phyloP scores from a whole-genome alignment of 2,797 vertebrate species.

The Aphelocoma californica region DNA sequence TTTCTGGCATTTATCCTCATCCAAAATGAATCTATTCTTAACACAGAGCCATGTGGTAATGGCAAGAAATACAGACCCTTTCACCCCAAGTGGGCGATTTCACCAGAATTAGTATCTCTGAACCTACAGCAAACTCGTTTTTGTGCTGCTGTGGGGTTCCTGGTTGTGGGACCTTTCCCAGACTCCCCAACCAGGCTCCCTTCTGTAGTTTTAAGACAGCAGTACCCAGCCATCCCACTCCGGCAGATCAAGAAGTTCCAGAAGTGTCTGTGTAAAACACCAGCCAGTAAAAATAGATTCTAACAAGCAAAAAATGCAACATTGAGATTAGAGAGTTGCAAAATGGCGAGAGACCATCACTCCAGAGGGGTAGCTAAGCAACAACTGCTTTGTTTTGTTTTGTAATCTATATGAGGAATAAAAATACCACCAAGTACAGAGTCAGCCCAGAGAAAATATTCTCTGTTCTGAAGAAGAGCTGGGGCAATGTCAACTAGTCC shows the following conservation, averaged over 20 bases:
- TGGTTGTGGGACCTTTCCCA: not conserved
- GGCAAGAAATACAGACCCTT: not conserved
- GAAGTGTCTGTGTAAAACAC: not conserved
- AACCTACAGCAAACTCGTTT: not conserved
- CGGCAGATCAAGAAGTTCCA: not conserved
- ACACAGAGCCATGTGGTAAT: not conserved
- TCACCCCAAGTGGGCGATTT: not conserved
- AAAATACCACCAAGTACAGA: constrained; percentile 43
- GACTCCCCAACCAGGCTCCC: not conserved
- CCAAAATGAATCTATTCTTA: not conserved
- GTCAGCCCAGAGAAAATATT: constrained; percentile 22
- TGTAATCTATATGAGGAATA: constrained; percentile 58
- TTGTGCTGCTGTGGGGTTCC: not conserved
- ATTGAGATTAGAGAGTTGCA: constrained; percentile 31
- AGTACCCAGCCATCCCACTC: not conserved
- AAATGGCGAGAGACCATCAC: constrained; percentile 36
- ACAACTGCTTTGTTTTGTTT: constrained; percentile 58
- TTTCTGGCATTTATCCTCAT: not conserved
- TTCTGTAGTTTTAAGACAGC: not conserved
- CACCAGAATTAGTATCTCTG: not conserved
- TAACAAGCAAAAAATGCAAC: constrained; percentile 24
- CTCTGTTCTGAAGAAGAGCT: not conserved
- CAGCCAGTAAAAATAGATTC: constrained; percentile 44
- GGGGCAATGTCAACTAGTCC: not conserved
- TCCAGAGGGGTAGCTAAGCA: constrained; percentile 53